phyloP scores from a whole-genome alignment of 2,888 invertebrate genomes.

The Caradrina clavipalpis region DNA sequence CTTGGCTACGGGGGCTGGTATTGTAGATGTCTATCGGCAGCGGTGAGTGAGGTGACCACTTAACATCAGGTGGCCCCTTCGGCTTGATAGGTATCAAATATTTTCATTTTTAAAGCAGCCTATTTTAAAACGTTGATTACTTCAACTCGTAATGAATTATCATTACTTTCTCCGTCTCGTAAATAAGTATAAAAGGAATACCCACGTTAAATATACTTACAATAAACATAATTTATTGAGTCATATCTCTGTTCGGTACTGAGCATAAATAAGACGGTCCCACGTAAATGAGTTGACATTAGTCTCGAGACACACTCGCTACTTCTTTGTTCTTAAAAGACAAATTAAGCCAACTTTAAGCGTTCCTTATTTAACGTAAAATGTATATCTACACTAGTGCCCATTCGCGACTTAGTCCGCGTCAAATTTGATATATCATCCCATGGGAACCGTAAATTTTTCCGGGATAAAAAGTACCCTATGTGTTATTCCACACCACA shows the following conservation, averaged over 20 bases:
- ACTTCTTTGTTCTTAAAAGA: conserved; percentile 38
- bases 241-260: conserved; percentile 18
- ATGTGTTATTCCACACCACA: too few species aligned
- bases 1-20: too few species aligned
- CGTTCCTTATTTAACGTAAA: conserved; percentile 26
- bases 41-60: too few species aligned
- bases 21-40: too few species aligned
- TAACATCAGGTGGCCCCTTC: too few species aligned
- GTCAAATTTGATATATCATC: too few species aligned
- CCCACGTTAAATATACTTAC: conserved; percentile 5
- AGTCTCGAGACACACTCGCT: conserved; percentile 5
- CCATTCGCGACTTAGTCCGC: too few species aligned
- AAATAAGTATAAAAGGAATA: conserved; percentile 7
- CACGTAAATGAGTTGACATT: conserved; percentile 30
- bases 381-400: background rate
- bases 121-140: background rate
- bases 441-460: too few species aligned
- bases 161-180: conserved; percentile 13
- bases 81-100: too few species aligned
- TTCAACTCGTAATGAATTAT: conserved; percentile 9
- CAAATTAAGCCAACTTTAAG: conserved; percentile 31
- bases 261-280: conserved; percentile 2
- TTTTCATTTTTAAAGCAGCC: too few species aligned
- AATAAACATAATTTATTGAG: conserved; percentile 38
- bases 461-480: too few species aligned